Evolutionary conservation across 2,888 invertebrate species (phyloP), one percentile per base, ranked within the genome.

Genomic region (Synergus itoensis): DNA sequence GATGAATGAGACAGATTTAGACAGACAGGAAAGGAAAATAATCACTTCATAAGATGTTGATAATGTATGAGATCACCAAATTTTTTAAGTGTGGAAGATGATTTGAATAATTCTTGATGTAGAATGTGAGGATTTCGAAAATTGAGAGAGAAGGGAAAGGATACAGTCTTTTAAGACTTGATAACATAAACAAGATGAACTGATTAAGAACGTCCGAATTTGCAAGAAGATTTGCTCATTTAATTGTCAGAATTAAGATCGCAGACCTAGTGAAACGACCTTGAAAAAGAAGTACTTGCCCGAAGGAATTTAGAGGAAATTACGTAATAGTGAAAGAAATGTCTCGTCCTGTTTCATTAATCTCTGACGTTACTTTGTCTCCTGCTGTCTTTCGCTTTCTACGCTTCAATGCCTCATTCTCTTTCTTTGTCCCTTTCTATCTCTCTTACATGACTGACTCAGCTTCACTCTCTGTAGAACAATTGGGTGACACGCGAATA

Each of bases 401-500:
- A 18, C 18, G 21, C 60, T 9, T 73, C 73, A 48, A 53, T 53
- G 73, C 53, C 53, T 40, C 53, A 48, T 73, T 73, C 73, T 73
- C 36, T 53, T 36, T 36, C 36, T 36, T 36, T 40, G 9, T 64
- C 41, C 16, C 64, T 40, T 64, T 64, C 64, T 64, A 36, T 73
- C 69, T 53, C 48, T 73, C 53, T 40, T 36, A 73, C 73, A 73
- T 81, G 80, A 85, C 82, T 85, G 83, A 84, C 81, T 84, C 82
- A 83, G 82, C 85, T 86, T 80, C 83, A 84, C 81, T 77, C 64
- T 67, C 77, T 80, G 83, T 77, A 79, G 78, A 82, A 83, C 80
- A 85, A 84, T 83, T 82, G 83, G 82, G 83, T 80, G 85, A 83
- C 84, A 86, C 82, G 85, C 84, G 79, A 87, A 81, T 80, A 79